phyloP scores from a whole-genome alignment of 2,888 invertebrate species.

The Drosophila nigricruria region DNA sequence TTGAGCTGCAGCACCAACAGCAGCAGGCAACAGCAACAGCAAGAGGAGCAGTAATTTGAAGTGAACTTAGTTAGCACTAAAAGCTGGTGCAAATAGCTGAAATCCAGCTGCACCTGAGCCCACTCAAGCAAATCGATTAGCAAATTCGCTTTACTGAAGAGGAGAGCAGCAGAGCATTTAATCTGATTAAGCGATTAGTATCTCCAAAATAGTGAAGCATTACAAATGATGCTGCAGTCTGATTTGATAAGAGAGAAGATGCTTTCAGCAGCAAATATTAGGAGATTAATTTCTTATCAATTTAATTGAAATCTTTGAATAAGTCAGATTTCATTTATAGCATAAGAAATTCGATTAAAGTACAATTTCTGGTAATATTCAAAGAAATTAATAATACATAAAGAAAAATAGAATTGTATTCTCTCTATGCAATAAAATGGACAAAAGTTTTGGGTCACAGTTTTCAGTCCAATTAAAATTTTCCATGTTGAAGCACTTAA shows the following conservation, averaged over 20 bases:
- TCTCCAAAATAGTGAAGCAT: too few relatives aligned
- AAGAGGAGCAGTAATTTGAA: constrained; percentile 27
- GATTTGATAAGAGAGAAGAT: background rate
- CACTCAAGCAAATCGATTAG: background rate
- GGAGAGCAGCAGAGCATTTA: background rate
- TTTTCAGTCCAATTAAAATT: constrained; percentile 11
- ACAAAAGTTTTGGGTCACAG: background rate
- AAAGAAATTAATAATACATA: background rate
- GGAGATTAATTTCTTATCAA: background rate
- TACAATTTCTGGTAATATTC: background rate
- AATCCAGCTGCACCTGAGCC: background rate
- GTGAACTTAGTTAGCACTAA: constrained; percentile 34
- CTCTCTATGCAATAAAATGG: background rate
- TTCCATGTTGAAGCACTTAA: constrained; percentile 11
- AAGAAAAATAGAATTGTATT: background rate
- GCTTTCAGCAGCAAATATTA: background rate
- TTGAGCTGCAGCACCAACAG: background rate
- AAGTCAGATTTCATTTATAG: background rate
- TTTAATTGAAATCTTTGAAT: background rate
- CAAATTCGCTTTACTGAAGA: background rate
- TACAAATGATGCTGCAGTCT: background rate
- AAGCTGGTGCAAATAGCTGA: constrained; percentile 19
- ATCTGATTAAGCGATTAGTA: background rate
- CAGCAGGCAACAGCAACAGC: background rate
- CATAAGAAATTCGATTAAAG: too few relatives aligned